These are phyloP conservation scores for Podarcis muralis DNA, from an alignment of 2,113 vertebrate species.

Conservation along the genomic window DNA sequence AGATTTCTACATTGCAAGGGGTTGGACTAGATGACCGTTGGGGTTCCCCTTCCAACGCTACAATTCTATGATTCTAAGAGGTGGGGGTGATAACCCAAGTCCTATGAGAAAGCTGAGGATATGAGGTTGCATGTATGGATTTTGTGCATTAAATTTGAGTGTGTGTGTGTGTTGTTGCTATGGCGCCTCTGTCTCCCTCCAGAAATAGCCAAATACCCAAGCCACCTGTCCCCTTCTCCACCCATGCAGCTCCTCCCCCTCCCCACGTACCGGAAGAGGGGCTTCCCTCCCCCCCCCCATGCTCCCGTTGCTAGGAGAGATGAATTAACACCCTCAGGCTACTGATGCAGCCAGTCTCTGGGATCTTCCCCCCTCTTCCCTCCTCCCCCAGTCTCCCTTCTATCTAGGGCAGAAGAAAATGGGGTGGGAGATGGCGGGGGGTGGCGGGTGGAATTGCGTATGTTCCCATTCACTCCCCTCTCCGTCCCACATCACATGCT, in stretches of 20 bases:
- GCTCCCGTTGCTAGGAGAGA: neutral
- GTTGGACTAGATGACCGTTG: too few species aligned
- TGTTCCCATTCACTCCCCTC: neutral
- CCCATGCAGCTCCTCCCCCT: neutral
- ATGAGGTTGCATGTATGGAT: neutral
- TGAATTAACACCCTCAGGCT: neutral
- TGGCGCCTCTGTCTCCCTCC: neutral
- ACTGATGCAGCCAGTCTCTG: neutral
- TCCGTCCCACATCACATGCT: neutral
- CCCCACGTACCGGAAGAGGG: neutral
- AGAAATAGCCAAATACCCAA: neutral
- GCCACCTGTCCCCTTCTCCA: neutral
- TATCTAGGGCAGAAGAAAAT: neutral
- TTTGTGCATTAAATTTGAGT: neutral
- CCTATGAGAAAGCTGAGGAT: neutral
- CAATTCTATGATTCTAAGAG: too few species aligned
- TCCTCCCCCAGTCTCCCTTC: neutral
- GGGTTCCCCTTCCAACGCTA: too few species aligned
- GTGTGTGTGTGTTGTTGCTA: neutral
- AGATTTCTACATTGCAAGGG: too few species aligned
- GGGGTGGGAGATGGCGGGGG: too few species aligned
- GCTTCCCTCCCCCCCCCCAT: too few species aligned
- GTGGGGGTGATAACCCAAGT: too few species aligned
- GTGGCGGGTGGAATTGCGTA: too few species aligned
- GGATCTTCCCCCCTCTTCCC: neutral